These are phyloP conservation scores for Odontomyia ornata DNA, from an alignment of 2,888 invertebrate species.

Conservation along the genomic window DNA sequence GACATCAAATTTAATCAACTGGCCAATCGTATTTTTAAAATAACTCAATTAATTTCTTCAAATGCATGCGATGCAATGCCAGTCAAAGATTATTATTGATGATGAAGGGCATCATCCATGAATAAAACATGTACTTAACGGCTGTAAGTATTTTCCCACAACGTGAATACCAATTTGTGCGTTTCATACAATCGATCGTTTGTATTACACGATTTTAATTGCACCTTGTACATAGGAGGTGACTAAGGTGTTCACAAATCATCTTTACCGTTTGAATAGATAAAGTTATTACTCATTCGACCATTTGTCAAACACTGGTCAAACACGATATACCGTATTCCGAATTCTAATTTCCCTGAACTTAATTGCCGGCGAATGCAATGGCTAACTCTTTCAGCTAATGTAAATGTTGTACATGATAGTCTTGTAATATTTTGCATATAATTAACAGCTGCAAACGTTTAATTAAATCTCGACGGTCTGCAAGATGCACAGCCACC, in stretches of 20 bases:
- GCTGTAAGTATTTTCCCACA: too few relatives aligned
- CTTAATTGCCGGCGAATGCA: conserved; percentile 34
- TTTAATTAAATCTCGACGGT: neutral
- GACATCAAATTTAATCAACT: too few relatives aligned
- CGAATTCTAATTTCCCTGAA: conserved; percentile 25
- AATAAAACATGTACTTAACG: too few relatives aligned
- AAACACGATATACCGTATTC: conserved; percentile 26
- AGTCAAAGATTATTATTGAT: too few relatives aligned
- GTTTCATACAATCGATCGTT: neutral
- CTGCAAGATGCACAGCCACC: neutral
- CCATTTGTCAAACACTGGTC: conserved; percentile 22
- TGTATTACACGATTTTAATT: neutral
- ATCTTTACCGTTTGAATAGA: conserved; percentile 6
- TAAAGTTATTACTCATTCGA: conserved; percentile 20
- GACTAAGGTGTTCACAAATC: neutral
- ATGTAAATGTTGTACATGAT: conserved; percentile 17
- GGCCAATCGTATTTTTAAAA: too few relatives aligned
- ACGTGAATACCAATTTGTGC: too few relatives aligned
- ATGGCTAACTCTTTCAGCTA: neutral
- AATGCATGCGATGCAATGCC: too few relatives aligned
- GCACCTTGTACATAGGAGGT: neutral
- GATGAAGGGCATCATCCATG: too few relatives aligned
- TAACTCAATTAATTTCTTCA: too few relatives aligned
- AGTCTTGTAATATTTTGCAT: conserved; percentile 20
- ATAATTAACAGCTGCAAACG: conserved; percentile 29